Base-by-base conservation (phyloP, 1,140 invertebrate species). In the Lithobius niger region DNA sequence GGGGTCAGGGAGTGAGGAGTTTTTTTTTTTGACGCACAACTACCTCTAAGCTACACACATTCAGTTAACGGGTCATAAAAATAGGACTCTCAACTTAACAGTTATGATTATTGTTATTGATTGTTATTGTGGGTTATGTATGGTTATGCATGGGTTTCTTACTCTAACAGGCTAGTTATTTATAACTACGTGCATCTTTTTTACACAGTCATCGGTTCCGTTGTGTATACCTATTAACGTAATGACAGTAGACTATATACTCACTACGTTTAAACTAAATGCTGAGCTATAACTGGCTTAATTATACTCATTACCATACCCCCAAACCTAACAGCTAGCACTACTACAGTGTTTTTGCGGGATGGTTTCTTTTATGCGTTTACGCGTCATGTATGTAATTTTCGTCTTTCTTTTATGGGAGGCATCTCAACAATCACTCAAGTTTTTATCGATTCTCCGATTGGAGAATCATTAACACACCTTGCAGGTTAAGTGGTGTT, bases 61-160 rank as follows among this genome's bases (percentile, higher is more conserved):
- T 45, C 25, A 27, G 25, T 50, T 24, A 50, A 50, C 48, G 21
- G 48, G 22, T 50, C 48, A 50, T 50, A 50, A 50, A 50, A 50
- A 50, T 50, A 50, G 48, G 48, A 26, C 25, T 27, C 25, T 50
- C 48, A 50, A 50, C 22, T 50, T 27, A 50, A 50, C 48, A 26
- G 27, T 50, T 27, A 50, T 50, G 48, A 50, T 50, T 50, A 50
- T 24, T 50, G 24, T 40, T 40, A 40, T 50, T 50, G 21, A 27
- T 50, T 50, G 25, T 50, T 27, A 26, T 50, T 50, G 21, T 50
- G 10, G 21, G 25, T 50, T 50, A 50, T 50, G 10, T 25, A 27
- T 50, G 48, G 48, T 24, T 50, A 50, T 45, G 43, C 43, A 45
- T 45, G 43, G 43, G 4, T 45, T 18, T 36, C n/a, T n/a, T 36